Conservation (phyloP, 2,113 vertebrate species). For the Grus americana region DNA sequence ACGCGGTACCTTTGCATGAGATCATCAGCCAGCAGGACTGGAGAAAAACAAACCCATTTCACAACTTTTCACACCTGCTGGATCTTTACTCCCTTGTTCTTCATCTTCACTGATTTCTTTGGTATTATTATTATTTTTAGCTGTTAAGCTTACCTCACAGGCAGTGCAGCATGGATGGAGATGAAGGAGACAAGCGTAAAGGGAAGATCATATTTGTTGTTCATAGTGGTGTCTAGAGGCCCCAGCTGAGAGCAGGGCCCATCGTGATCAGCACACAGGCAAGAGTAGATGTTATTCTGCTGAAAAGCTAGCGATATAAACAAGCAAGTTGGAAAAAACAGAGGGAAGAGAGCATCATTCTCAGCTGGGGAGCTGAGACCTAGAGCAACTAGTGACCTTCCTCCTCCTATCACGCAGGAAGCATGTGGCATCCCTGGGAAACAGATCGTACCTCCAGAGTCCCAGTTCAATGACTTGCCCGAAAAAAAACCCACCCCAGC, state of each 20-base stretch:
- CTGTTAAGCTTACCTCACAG: conserved; percentile 41
- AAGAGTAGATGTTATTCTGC: not conserved
- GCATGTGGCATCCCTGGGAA: not conserved
- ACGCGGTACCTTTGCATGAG: not conserved
- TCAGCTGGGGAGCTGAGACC: conserved; percentile 23
- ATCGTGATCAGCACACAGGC: not conserved
- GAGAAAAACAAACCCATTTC: not conserved
- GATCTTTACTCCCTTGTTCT: not conserved
- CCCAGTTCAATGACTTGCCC: not conserved
- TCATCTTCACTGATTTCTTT: not conserved
- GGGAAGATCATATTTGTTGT: not conserved
- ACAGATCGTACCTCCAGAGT: not conserved
- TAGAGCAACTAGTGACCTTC: not conserved
- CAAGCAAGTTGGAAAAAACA: not conserved
- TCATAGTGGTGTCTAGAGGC: not conserved
- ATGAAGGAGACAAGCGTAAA: not conserved
- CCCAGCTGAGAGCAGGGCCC: not conserved
- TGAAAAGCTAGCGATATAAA: not conserved
- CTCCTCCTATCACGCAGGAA: not conserved
- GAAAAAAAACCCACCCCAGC: not conserved
- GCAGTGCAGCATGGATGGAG: not conserved
- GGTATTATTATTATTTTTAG: not conserved
- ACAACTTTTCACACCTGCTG: not conserved
- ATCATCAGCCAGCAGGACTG: not conserved
- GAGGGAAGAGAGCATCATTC: not conserved